Conservation (phyloP, 2,888 invertebrate species). For the Zaprionus obscuricornis region DNA sequence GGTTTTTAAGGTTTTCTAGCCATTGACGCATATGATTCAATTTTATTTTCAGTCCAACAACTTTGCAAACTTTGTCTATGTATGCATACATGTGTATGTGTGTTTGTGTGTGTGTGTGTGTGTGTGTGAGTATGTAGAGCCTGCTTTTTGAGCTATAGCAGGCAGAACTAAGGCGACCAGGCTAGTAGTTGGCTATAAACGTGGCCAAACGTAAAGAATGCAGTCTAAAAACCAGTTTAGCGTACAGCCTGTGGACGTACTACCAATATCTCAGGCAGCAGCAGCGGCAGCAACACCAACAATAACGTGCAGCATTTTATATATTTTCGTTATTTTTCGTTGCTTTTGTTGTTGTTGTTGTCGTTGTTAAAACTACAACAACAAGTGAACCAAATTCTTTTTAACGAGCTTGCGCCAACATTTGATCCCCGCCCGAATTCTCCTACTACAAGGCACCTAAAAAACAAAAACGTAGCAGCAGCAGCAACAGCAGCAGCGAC, state of each 20-base stretch:
- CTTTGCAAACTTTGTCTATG: conserved; percentile 51
- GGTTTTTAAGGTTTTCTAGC: conserved; percentile 22
- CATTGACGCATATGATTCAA: conserved; percentile 68
- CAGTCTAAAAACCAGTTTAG: conserved; percentile 73
- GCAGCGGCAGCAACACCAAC: no score
- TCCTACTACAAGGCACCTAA: neutral
- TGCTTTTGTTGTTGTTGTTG: neutral
- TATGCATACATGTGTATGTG: no score
- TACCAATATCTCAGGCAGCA: conserved; percentile 48
- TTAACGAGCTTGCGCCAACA: conserved; percentile 79
- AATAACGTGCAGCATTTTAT: conserved; percentile 47
- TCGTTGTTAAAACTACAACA: conserved; percentile 43
- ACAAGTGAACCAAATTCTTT: conserved; percentile 78
- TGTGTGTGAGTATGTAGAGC: conserved; percentile 53
- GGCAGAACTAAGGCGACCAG: conserved; percentile 11
- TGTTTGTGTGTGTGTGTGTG: no score
- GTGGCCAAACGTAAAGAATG: conserved; percentile 77
- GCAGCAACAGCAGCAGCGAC: no score
- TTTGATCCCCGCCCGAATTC: conserved; percentile 59
- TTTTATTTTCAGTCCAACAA: conserved; percentile 64
- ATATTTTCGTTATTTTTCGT: neutral
- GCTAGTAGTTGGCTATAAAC: conserved; percentile 60
- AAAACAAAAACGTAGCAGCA: neutral
- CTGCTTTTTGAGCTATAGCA: conserved; percentile 41
- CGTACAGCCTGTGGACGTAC: conserved; percentile 66